Base-by-base conservation (phyloP, 1,140 invertebrate genomes). In the Caenorhabditis inopinata region DNA sequence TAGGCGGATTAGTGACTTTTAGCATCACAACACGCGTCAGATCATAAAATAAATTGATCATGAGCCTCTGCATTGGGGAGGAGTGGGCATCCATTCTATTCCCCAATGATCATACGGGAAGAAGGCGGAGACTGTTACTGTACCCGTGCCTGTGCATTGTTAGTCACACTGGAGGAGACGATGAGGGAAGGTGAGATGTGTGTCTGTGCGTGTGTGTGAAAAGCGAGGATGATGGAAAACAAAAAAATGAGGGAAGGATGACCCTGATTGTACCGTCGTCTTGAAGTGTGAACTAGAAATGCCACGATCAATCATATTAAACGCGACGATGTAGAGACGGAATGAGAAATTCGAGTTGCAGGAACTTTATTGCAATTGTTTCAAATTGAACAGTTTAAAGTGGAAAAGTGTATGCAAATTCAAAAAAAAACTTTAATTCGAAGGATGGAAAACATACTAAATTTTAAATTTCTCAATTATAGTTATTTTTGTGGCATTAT, bases 31-130 rank as follows among this genome's bases (percentile, higher is more conserved):
- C 14, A 42, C 38, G 18, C 11, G 18, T n/a, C 18, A 4, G 3
- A 51, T 6, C 48, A 51, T 51, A n/a, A 51, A 51, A 51, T 51
- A 51, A 51, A 51, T 51, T n/a, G 48, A 51, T 51, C 48, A 23
- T 51, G 48, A 51, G 48, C 48, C 48, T 23, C 48, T 5, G 3
- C 3, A 23, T 23, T 21, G n/a, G n/a, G n/a, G n/a, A n/a, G n/a
- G 48, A 6, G n/a, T 51, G 18, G n/a, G n/a, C 18, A 5, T 23
- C n/a, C 5, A 7, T 42, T 12, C 38, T 5, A 7, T 23, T n/a
- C n/a, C n/a, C 48, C 48, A 51, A 51, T 51, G 21, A n/a, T n/a
- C 48, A 51, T 42, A 42, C 38, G 48, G 3, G 18, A 7, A 47
- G 6, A 6, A 21, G 48, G 48, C 5, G 48, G 48, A 51, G 48